These are phyloP conservation scores for Scaptomyza parva DNA, from an alignment of 2,888 invertebrate genomes.

Conservation along the genomic window DNA sequence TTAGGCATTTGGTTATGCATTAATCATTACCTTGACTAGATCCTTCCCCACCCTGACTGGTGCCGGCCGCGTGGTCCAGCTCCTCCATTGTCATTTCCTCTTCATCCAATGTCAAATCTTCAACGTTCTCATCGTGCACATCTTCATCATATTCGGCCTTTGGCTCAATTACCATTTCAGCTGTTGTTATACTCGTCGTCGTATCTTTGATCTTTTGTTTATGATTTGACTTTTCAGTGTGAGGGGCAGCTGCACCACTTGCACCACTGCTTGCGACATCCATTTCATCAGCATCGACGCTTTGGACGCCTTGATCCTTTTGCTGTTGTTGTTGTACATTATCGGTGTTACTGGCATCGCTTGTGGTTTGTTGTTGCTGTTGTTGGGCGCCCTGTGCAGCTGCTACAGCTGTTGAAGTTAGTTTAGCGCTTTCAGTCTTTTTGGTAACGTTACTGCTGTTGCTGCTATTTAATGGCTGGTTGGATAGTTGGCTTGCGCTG, in stretches of 20 bases:
- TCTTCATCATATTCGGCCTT: slow-evolving; percentile 91
- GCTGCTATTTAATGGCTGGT: slow-evolving; percentile 81
- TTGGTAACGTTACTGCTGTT: slow-evolving; percentile 84
- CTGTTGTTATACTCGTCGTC: slow-evolving; percentile 55
- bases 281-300: slow-evolving; percentile 73
- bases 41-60: slow-evolving; percentile 89
- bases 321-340: slow-evolving; percentile 78
- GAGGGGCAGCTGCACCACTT: slow-evolving; percentile 56
- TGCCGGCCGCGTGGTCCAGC: slow-evolving; percentile 88
- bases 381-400: slow-evolving; percentile 61
- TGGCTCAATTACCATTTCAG: slow-evolving; percentile 87
- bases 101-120: slow-evolving; percentile 94
- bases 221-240: slow-evolving; percentile 82
- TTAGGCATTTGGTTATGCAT: too few relatives aligned
- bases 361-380: slow-evolving; percentile 68
- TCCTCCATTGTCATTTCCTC: slow-evolving; percentile 89
- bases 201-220: slow-evolving; percentile 81
- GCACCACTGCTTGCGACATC: slow-evolving; percentile 53
- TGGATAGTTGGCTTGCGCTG: slow-evolving; percentile 65
- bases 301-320: slow-evolving; percentile 66
- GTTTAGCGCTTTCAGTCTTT: slow-evolving; percentile 85
- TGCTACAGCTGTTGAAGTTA: slow-evolving; percentile 69
- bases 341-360: slow-evolving; percentile 84
- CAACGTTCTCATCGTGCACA: slow-evolving; percentile 90
- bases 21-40: slow-evolving; percentile 88